Base-by-base conservation (phyloP, 2,888 invertebrate species). In the Merodon equestris region DNA sequence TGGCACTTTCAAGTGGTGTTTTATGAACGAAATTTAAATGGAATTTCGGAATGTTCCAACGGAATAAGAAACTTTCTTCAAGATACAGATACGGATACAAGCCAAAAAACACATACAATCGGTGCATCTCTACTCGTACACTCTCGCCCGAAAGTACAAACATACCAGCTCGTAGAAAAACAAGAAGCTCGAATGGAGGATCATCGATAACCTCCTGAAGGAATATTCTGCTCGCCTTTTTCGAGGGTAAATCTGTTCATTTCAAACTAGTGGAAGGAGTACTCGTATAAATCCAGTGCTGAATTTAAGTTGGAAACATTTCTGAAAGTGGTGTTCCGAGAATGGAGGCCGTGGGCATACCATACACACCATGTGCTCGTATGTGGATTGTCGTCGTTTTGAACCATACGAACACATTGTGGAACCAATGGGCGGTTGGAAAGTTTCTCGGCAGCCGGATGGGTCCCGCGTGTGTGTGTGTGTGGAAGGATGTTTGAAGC, bases 1-100 rank as follows among this genome's bases (percentile, higher is more conserved):
- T 79, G 73, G 73, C 79, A 73, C 58, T 79, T 68, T 68, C 36
- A 64, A 60, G 64, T 53, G 54, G 54, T 42, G 67, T 53, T 68
- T 79, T 79, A 79, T 74, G 79, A 79, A 64, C 45, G 45, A 79
- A 74, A 74, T 79, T 79, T 57, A 68, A 74, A 74, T 74, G 74
- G 79, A 74, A 79, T 79, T 74, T 64, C 10, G 60, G 73, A 64
- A 68, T 79, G 40, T 63, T 48, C 40, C 17, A 18, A 0, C 4
- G 9, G 18, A 3, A 61, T 36, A 36, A 48, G 13, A 10, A 13
- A 12, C 40, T 40, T 40, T n/a, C 40, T 68, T 61, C 18, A 34
- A 68, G 54, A 79, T 58, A 70, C 60, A 61, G 56, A 45, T n/a
- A 40, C 40, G 40, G 15, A 50, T 50, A 38, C 64, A 68, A 36